Percentiles rank a stretch among this genome's conserved stretches.
These are phyloP conservation scores for Stichopus chloronotus DNA, from an alignment of 35 echinoderm and acorn worm species.

Conservation along the genomic window DNA sequence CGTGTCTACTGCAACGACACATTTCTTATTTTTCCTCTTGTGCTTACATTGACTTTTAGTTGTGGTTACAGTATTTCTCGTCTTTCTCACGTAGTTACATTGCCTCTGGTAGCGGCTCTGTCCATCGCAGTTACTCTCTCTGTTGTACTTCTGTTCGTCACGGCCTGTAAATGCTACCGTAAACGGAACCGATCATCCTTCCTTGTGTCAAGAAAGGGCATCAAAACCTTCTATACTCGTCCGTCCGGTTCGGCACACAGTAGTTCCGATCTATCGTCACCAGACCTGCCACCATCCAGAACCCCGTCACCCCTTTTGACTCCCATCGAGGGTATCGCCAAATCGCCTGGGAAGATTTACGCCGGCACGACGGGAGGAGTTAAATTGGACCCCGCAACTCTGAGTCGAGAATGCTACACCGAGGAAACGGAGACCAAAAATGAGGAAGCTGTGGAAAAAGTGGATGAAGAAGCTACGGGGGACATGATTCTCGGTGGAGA, in stretches of 20 bases:
- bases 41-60: no score
- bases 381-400: slow-evolving; percentile 77
- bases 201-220: slow-evolving; percentile 63
- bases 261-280: slow-evolving; percentile 86
- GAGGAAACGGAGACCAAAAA: slow-evolving; percentile 83
- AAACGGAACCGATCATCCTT: slow-evolving; percentile 72
- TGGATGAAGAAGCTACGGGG: slow-evolving; percentile 46
- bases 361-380: slow-evolving; percentile 64
- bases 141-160: slow-evolving; percentile 77
- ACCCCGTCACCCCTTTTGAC: slow-evolving; percentile 78
- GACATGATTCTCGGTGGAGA: background rate
- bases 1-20: no score
- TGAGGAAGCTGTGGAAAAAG: slow-evolving; percentile 64
- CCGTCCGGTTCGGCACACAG: slow-evolving; percentile 78
- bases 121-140: slow-evolving; percentile 68
- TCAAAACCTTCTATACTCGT: slow-evolving; percentile 79
- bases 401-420: slow-evolving; percentile 89
- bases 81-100: slow-evolving; percentile 65
- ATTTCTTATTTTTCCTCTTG: no score
- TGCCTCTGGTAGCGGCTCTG: slow-evolving; percentile 73
- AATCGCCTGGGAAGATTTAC: slow-evolving; percentile 75
- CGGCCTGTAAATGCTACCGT: slow-evolving; percentile 81
- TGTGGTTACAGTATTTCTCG: background rate
- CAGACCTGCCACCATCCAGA: slow-evolving; percentile 79
- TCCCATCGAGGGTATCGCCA: slow-evolving; percentile 68